Conservation (phyloP, 2,797 vertebrate species). For the Pantherophis vulpinus region DNA sequence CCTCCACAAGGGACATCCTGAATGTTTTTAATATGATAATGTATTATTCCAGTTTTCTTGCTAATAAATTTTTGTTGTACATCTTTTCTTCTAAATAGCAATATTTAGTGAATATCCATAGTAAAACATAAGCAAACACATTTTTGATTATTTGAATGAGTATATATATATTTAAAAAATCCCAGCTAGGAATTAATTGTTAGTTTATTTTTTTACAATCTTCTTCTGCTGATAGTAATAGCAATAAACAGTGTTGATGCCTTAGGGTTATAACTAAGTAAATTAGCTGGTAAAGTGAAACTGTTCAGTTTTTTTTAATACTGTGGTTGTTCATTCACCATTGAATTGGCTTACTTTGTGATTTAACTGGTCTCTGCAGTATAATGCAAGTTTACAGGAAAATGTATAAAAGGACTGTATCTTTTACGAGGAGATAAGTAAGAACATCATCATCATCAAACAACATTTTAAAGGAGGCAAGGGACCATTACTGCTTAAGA, state of each 20-base stretch:
- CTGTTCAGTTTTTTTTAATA: slow-evolving; percentile 59
- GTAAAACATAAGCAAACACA: background rate
- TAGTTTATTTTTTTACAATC: slow-evolving; percentile 21
- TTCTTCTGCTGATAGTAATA: slow-evolving; percentile 1
- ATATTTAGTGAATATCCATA: background rate
- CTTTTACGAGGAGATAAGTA: slow-evolving; percentile 39
- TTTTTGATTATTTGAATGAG: slow-evolving; percentile 25
- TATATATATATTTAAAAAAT: background rate
- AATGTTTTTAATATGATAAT: background rate
- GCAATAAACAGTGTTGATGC: slow-evolving; percentile 60
- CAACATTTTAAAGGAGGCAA: slow-evolving; percentile 7
- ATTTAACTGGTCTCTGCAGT: slow-evolving; percentile 61
- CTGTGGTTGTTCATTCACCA: slow-evolving; percentile 46
- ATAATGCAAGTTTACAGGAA: slow-evolving; percentile 52
- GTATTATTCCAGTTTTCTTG: background rate
- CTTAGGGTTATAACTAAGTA: slow-evolving; percentile 53
- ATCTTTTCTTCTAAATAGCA: background rate
- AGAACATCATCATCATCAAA: slow-evolving; percentile 29
- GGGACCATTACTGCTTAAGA: slow-evolving; percentile 37
- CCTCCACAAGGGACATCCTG: background rate
- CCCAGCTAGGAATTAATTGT: background rate
- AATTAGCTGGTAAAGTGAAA: slow-evolving; percentile 61
- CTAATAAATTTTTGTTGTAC: background rate
- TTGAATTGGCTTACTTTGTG: slow-evolving; percentile 49
- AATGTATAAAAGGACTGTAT: slow-evolving; percentile 33